Conservation (phyloP, 2,888 invertebrate genomes). For the Slavum lentiscoides region DNA sequence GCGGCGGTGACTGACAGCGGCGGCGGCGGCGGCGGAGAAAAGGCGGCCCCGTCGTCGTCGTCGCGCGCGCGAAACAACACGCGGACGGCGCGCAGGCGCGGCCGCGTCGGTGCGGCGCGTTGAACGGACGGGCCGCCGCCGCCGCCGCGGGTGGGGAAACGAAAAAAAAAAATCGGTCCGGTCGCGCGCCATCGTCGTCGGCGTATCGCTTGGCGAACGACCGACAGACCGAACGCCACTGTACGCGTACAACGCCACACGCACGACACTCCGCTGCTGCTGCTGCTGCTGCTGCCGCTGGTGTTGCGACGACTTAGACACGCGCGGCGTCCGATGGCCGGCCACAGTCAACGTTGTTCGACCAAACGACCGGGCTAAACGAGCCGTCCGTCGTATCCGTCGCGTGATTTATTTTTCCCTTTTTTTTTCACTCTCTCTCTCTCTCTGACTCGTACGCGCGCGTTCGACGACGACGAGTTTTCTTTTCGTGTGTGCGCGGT, state of each 20-base stretch:
- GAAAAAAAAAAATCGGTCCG: constrained; percentile 25
- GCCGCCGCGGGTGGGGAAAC: not conserved
- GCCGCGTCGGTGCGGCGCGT: constrained; percentile 17
- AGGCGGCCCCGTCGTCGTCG: constrained; percentile 25
- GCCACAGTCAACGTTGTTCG: constrained; percentile 43
- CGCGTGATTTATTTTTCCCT: not conserved
- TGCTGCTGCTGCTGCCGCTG: not conserved
- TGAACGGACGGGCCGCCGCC: not conserved
- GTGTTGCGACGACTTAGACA: no score
- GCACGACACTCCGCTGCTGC: not conserved
- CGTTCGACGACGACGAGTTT: no score
- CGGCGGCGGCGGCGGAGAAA: constrained; percentile 22
- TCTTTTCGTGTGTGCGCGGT: no score
- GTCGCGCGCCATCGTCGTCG: constrained; percentile 47
- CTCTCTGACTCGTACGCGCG: no score
- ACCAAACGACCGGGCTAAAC: not conserved
- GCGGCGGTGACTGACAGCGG: constrained; percentile 19
- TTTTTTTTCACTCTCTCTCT: no score
- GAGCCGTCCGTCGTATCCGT: not conserved
- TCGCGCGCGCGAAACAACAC: no score
- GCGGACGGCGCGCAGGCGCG: constrained; percentile 38
- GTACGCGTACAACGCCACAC: not conserved
- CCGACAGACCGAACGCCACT: constrained; percentile 7
- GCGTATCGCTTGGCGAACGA: constrained; percentile 11
- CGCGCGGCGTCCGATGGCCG: constrained; percentile 51